phyloP scores from a whole-genome alignment of 2,113 vertebrate genomes.

The Gambusia holbrooki region DNA sequence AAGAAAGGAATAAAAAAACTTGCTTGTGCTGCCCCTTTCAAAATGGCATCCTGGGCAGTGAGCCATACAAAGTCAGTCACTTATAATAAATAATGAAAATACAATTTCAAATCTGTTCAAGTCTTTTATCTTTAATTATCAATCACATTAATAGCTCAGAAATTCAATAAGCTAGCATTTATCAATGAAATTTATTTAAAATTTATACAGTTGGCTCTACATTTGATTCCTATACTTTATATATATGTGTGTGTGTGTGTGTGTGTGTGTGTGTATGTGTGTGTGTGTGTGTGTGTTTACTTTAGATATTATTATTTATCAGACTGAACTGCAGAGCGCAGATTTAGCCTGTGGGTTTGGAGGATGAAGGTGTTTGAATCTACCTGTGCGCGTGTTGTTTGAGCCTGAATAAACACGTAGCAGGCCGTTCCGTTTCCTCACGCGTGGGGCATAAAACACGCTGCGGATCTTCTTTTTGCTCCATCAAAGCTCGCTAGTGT shows the following conservation, averaged over 20 bases:
- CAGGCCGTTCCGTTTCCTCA: constrained; percentile 29
- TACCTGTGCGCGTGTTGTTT: neutral
- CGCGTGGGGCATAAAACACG: constrained; percentile 14
- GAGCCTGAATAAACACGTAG: neutral
- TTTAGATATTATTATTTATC: neutral
- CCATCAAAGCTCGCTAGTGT: constrained; percentile 35
- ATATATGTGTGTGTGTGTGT: too few species aligned
- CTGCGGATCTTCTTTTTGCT: constrained; percentile 16
- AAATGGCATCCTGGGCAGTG: too few species aligned
- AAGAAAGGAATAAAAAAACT: too few species aligned
- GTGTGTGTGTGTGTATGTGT: neutral
- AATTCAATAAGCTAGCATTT: too few species aligned
- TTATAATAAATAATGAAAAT: too few species aligned
- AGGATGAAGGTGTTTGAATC: neutral
- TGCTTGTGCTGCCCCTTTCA: too few species aligned
- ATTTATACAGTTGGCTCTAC: neutral
- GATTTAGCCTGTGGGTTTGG: neutral
- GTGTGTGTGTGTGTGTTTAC: neutral
- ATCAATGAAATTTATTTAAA: too few species aligned
- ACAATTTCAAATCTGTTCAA: too few species aligned
- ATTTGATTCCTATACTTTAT: neutral
- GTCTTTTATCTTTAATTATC: too few species aligned
- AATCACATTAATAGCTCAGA: too few species aligned
- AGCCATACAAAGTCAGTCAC: too few species aligned
- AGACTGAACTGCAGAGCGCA: neutral